Percentiles rank a stretch among this genome's conserved stretches.
These are phyloP conservation scores for Odontomachus brunneus DNA, from an alignment of 1,140 invertebrate species.

Conservation along the genomic window DNA sequence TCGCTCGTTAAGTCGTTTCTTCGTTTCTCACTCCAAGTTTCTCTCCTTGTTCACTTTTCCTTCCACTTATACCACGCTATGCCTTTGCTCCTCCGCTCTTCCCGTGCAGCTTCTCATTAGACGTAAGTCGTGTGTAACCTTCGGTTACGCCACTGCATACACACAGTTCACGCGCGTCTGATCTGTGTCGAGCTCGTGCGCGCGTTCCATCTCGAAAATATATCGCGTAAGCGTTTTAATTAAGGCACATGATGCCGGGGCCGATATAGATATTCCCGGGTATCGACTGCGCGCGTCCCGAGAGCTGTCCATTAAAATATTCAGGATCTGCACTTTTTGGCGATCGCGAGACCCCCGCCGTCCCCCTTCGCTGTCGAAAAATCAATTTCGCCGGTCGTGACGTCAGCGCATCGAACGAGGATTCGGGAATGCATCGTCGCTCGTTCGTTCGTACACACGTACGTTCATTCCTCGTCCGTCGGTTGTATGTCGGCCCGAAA, in stretches of 20 bases:
- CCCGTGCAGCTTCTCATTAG: too few species aligned
- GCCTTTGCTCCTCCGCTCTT: background rate
- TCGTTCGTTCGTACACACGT: constrained; percentile 10
- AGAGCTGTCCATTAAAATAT: constrained; percentile 62
- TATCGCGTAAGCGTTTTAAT: constrained; percentile 62
- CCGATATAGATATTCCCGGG: constrained; percentile 49
- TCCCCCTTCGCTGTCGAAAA: constrained; percentile 47
- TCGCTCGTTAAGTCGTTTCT: constrained; percentile 44
- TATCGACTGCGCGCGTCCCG: constrained; percentile 55
- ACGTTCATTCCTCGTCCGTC: constrained; percentile 5
- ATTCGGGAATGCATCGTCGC: constrained; percentile 44
- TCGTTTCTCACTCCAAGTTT: constrained; percentile 5
- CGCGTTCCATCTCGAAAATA: constrained; percentile 51
- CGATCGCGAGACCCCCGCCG: constrained; percentile 34
- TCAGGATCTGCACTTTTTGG: constrained; percentile 60
- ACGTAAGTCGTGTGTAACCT: background rate
- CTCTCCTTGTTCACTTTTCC: constrained; percentile 20
- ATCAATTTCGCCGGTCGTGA: constrained; percentile 56
- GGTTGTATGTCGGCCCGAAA: constrained; percentile 32
- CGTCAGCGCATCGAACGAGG: constrained; percentile 50
- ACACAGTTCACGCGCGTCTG: background rate
- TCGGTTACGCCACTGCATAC: constrained; percentile 6
- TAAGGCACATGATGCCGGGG: constrained; percentile 58
- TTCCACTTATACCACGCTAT: background rate
- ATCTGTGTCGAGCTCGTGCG: constrained; percentile 23